Conservation (phyloP, 2,113 vertebrate species). For the Chlamydotis undulata region DNA sequence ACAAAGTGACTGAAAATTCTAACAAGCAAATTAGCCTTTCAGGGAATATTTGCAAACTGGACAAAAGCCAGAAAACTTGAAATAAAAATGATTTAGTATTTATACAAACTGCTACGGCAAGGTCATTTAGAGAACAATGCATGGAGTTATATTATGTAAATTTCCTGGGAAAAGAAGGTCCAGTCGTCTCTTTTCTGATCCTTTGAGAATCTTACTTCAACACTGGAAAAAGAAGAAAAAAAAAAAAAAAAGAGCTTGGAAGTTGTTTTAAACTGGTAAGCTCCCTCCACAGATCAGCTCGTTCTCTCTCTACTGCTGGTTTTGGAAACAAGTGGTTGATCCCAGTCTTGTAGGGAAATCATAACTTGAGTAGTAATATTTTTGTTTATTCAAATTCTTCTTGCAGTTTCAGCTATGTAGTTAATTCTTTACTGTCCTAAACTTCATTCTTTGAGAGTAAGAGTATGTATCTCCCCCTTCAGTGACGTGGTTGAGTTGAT, state of each 20-base stretch:
- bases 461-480: accelerated
- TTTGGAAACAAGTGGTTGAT: background rate
- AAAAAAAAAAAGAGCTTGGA: background rate
- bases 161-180: background rate
- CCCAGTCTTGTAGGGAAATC: background rate
- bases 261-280: background rate
- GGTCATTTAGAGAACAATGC: background rate
- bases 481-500: background rate
- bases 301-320: background rate
- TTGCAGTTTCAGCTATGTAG: background rate
- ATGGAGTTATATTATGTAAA: background rate
- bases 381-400: background rate
- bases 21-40: background rate
- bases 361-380: background rate
- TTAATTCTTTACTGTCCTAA: background rate
- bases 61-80: background rate
- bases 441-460: background rate
- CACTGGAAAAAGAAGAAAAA: background rate
- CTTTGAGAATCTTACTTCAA: background rate
- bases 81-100: background rate
- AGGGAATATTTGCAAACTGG: accelerated
- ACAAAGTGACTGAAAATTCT: background rate
- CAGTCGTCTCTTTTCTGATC: background rate
- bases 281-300: background rate
- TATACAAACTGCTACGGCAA: background rate